These are phyloP conservation scores for Setophaga kirtlandii DNA, from an alignment of 2,113 vertebrate genomes.

Conservation along the genomic window DNA sequence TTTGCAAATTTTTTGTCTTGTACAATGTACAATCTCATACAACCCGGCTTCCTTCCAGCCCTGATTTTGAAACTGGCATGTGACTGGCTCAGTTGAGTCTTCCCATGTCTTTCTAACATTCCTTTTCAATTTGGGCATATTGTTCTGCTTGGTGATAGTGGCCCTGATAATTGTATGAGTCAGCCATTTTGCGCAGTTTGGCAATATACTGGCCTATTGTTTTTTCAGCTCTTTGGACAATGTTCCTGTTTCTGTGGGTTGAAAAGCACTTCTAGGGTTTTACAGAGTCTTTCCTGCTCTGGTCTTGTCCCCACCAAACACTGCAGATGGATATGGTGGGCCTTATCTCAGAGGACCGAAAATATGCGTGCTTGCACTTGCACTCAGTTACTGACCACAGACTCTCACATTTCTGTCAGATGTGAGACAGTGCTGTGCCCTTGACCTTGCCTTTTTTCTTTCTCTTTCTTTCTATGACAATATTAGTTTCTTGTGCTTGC, in stretches of 20 bases:
- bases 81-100: slow-evolving; percentile 52
- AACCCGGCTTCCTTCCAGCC: slow-evolving; percentile 33
- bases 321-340: not conserved
- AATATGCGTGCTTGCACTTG: not conserved
- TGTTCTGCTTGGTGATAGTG: slow-evolving; percentile 63
- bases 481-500: not conserved
- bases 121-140: slow-evolving; percentile 64
- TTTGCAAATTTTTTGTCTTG: slow-evolving; percentile 31
- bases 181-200: slow-evolving; percentile 64
- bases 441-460: not conserved
- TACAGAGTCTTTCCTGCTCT: not conserved
- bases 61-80: slow-evolving; percentile 54
- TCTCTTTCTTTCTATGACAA: not conserved
- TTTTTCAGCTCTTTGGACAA: slow-evolving; percentile 26
- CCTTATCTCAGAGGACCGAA: not conserved
- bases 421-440: not conserved
- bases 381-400: not conserved
- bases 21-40: not conserved
- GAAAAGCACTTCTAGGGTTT: slow-evolving; percentile 59
- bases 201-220: slow-evolving; percentile 51
- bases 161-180: slow-evolving; percentile 57
- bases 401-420: not conserved
- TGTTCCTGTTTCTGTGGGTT: not conserved
- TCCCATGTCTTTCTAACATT: slow-evolving; percentile 62
- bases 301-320: not conserved